Evolutionary conservation across 2,797 vertebrate genomes (phyloP).

Genomic region (Acanthurus tractus): DNA sequence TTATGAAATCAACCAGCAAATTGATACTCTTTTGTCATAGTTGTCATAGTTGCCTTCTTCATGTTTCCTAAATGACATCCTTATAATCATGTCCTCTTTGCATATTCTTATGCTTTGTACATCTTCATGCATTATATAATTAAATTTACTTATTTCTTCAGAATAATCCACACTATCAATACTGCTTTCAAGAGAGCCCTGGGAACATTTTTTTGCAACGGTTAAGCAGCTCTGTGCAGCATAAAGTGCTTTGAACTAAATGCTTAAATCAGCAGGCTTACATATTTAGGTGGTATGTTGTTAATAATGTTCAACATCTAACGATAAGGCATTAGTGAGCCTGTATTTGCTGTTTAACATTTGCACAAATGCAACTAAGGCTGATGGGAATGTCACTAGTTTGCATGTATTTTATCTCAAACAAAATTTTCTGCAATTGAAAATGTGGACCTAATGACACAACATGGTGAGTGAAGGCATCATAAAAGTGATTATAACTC

Average conservation of each 20-base stretch:
- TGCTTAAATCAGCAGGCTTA: background rate
- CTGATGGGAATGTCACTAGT: background rate
- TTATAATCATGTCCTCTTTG: background rate
- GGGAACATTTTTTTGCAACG: background rate
- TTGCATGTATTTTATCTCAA: background rate
- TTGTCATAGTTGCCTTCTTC: constrained; percentile 1
- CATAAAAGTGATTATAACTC: background rate
- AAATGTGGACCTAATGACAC: background rate
- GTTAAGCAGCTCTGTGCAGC: no score
- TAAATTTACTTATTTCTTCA: background rate
- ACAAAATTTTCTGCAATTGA: background rate
- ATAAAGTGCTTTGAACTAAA: no score
- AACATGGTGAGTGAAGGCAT: no score
- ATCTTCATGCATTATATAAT: background rate
- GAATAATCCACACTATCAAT: background rate
- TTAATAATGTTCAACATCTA: background rate
- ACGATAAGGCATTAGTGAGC: background rate
- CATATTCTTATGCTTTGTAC: background rate
- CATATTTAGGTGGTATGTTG: background rate
- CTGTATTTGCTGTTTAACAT: background rate
- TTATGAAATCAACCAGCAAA: constrained; percentile 5
- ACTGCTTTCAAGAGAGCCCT: background rate
- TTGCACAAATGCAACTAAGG: background rate
- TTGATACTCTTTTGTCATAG: no score
- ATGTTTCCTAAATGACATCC: background rate